Percentiles rank a stretch among this genome's conserved stretches.
Conservation (phyloP, 2,888 invertebrate species). For the Acanthoscelides obtectus region DNA sequence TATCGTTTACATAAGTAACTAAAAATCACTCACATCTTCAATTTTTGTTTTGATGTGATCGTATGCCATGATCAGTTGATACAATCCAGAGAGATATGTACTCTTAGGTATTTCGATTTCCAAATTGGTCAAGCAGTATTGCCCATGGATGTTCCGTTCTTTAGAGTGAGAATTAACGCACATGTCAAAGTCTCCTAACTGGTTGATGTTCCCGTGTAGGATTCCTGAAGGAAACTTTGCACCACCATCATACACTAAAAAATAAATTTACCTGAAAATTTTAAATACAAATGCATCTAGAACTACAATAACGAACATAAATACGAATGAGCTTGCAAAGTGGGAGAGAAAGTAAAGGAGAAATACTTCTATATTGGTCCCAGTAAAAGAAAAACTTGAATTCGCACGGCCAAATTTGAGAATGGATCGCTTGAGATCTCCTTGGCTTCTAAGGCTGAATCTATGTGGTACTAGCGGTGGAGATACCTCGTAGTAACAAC, state of each 20-base stretch:
- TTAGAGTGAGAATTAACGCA: constrained; percentile 36
- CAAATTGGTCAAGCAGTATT: constrained; percentile 63
- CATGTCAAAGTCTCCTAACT: constrained; percentile 46
- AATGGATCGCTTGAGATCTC: too few species aligned
- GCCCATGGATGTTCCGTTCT: constrained; percentile 49
- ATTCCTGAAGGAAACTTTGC: constrained; percentile 46
- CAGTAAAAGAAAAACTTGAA: too few species aligned
- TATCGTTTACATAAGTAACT: constrained; percentile 1
- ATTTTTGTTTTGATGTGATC: constrained; percentile 60
- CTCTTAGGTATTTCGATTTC: constrained; percentile 49
- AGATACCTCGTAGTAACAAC: too few species aligned
- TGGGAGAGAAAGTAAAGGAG: too few species aligned
- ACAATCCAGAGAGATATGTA: constrained; percentile 50
- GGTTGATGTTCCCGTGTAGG: constrained; percentile 45
- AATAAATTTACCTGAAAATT: constrained; percentile 1
- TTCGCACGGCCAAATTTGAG: too few species aligned
- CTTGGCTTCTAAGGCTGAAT: too few species aligned
- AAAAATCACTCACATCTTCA: constrained; percentile 58
- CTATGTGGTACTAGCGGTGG: too few species aligned
- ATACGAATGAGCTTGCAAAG: too few species aligned
- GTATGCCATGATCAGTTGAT: constrained; percentile 57
- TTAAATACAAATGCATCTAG: not conserved
- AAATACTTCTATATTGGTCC: too few species aligned
- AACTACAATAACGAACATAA: too few species aligned
- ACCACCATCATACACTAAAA: constrained; percentile 46